Conservation (phyloP, 2,113 vertebrate genomes). For the Oreocharis arfaki region DNA sequence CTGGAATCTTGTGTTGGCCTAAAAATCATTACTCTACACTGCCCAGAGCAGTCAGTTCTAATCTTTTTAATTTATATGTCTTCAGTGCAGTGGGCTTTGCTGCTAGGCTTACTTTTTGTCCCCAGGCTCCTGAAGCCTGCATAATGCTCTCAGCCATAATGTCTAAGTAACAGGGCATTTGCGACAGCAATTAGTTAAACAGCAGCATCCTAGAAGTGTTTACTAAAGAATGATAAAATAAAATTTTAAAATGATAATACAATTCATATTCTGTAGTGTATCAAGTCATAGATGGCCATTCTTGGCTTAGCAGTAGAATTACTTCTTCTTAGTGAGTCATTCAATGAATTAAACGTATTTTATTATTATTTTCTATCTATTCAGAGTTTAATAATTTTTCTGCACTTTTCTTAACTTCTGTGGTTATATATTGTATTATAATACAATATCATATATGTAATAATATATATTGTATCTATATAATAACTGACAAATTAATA, state of each 20-base stretch:
- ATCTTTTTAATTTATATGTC: slow-evolving; percentile 51
- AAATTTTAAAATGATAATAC: not conserved
- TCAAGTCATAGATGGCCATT: not conserved
- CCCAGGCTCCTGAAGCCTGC: not conserved
- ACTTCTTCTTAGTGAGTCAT: not conserved
- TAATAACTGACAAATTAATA: not conserved
- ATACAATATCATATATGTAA: too few relatives aligned
- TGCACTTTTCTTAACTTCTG: too few relatives aligned
- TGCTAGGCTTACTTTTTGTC: not conserved
- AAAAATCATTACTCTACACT: not conserved
- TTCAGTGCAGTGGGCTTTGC: not conserved
- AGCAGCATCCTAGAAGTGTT: not conserved
- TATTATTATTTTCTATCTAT: not conserved
- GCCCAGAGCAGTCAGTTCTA: slow-evolving; percentile 52
- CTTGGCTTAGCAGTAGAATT: not conserved
- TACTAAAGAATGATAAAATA: not conserved
- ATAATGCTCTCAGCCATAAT: not conserved
- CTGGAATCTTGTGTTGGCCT: slow-evolving; percentile 49
- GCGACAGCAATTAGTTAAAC: slow-evolving; percentile 11
- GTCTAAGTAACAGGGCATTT: slow-evolving; percentile 25
- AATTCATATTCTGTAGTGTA: not conserved
- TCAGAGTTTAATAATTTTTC: not conserved
- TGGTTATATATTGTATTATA: not conserved
- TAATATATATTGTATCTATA: not conserved
- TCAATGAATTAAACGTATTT: not conserved